These are phyloP conservation scores for Ophioninae sp. DNA, from an alignment of 2,888 invertebrate genomes.

Conservation along the genomic window DNA sequence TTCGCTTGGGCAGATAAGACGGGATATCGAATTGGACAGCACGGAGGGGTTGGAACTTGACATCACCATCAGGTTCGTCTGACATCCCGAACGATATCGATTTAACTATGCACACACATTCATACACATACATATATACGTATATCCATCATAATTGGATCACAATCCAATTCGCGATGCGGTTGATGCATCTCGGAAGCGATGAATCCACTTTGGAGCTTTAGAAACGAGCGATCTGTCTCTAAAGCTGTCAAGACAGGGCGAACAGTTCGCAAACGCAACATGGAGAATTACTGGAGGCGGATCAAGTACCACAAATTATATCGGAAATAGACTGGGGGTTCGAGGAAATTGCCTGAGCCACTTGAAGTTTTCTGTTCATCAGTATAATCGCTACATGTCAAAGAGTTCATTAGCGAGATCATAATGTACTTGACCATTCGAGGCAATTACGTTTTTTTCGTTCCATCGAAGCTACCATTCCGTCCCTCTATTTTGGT, in stretches of 20 bases:
- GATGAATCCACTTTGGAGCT: constrained; percentile 27
- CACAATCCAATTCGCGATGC: constrained; percentile 10
- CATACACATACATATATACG: neutral
- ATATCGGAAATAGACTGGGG: neutral
- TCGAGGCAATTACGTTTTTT: no score
- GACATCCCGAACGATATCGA: constrained; percentile 11
- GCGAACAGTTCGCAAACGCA: neutral
- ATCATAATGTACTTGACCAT: no score
- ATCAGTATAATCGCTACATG: neutral
- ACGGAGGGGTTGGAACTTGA: neutral
- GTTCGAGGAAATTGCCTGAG: neutral
- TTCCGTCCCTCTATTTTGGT: no score
- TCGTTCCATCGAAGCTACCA: no score
- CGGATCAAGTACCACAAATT: neutral
- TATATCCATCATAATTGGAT: constrained; percentile 13
- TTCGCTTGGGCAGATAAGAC: neutral
- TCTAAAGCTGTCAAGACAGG: constrained; percentile 3
- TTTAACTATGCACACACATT: neutral
- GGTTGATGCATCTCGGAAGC: constrained; percentile 23
- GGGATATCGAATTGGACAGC: neutral
- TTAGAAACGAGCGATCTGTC: constrained; percentile 6
- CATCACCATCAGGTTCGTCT: neutral
- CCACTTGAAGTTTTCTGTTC: neutral
- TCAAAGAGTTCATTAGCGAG: no score
- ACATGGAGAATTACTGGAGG: constrained; percentile 13